A percentile compares a stretch with the other conserved stretches of the same genome.
Evolutionary conservation across 2,113 vertebrate genomes (phyloP).

Genomic region (Taurulus bubalis): DNA sequence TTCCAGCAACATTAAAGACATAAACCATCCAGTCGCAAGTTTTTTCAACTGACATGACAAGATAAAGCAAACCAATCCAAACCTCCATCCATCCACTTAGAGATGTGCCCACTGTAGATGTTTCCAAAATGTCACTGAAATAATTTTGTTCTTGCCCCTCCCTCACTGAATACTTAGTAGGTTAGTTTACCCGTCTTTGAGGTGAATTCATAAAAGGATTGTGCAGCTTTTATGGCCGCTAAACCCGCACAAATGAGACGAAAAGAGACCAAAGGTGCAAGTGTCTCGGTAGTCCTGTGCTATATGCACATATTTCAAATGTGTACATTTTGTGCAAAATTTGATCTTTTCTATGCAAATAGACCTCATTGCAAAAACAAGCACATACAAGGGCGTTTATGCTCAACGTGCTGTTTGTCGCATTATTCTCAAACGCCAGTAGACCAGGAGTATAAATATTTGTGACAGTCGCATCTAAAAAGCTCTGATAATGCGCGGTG

Average conservation of each 20-base stretch:
- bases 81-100: conserved; percentile 40
- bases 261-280: background rate
- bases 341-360: background rate
- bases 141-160: conserved; percentile 39
- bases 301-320: background rate
- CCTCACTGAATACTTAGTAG: conserved; percentile 35
- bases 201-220: background rate
- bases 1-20: conserved; percentile 74
- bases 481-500: too few species aligned
- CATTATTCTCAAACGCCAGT: too few species aligned
- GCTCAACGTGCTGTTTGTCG: too few species aligned
- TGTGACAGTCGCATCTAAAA: too few species aligned
- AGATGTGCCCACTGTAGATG: conserved; percentile 10
- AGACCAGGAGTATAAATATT: too few species aligned
- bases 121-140: conserved; percentile 53
- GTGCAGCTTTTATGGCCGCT: background rate
- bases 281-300: background rate
- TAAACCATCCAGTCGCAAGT: conserved; percentile 59
- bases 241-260: background rate
- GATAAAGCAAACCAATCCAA: conserved; percentile 57
- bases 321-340: background rate
- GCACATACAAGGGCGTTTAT: too few species aligned
- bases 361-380: background rate
- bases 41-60: conserved; percentile 64
- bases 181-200: background rate